Base-by-base conservation (phyloP, 2,113 vertebrate genomes). In the Atractosteus spatula region DNA sequence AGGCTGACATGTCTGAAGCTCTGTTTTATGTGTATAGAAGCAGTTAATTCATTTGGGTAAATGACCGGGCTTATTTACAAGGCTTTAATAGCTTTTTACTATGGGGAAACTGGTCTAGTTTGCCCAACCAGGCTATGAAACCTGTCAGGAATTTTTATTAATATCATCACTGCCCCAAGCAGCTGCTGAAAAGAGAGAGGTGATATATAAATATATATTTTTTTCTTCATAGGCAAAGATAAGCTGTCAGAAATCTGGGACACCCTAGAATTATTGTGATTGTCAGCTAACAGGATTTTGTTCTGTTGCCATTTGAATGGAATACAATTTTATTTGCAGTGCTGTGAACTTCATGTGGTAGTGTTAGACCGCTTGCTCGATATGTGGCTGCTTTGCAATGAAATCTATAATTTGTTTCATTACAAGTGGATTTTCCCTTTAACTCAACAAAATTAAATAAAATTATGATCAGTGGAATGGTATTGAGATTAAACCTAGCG, bases 361-460 rank as follows among this genome's bases (percentile, higher is more conserved):
- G 43, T 6, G 64, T 41, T 17, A 61, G 41, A 6, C 12, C 12
- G 47, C 47, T 51, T 51, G 10, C 47, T 51, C 7, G 17, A 62
- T 8, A 29, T 62, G 59, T 51, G 47, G 2, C 74, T 75, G 75
- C 4, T 29, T 73, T 74, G 73, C 74, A n/a, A 17, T 82, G 80
- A 83, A 85, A 88, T 82, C 82, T 82, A 81, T 88, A 84, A 82
- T 75, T 81, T 82, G 76, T 77, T 87, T 86, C 81, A 82, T 84
- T 87, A 89, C 88, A 86, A 89, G 87, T 89, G 88, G 89, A 92
- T 87, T 87, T 81, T 80, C 77, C 72, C 82, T 87, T 83, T 86
- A 87, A 91, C 83, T 90, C 81, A 56, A 84, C 84, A 86, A 87
- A 84, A 87, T 91, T 91, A 90, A 90, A 91, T 91, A 84, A 90